Evolutionary conservation across 1,140 invertebrate species (phyloP).

Genomic region (Drosophila micromelanica): DNA sequence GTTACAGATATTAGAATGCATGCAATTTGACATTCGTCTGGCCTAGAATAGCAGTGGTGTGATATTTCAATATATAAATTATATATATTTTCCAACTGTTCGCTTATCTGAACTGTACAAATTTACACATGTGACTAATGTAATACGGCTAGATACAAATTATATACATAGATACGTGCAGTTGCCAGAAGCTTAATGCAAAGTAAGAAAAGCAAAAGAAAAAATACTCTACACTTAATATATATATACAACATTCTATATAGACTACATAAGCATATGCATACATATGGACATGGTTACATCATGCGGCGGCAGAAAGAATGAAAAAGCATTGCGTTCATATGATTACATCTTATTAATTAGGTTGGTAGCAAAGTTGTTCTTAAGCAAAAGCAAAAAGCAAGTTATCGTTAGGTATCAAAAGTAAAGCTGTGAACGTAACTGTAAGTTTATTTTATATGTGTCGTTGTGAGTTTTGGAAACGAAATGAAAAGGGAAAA

Average conservation of each 20-base stretch:
- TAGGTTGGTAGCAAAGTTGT: conserved; percentile 24
- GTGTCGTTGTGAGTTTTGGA: conserved; percentile 14
- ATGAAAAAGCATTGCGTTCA: conserved; percentile 5
- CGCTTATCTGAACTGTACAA: conserved; percentile 32
- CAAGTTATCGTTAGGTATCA: conserved; percentile 37
- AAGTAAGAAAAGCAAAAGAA: conserved; percentile 1
- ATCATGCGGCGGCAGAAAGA: background rate
- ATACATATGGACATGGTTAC: conserved; percentile 14
- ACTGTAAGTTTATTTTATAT: conserved; percentile 31
- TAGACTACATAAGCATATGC: conserved; percentile 25
- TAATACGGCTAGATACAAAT: conserved; percentile 45
- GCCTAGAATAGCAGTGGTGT: background rate
- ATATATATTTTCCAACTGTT: conserved; percentile 39
- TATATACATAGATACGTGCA: conserved; percentile 30
- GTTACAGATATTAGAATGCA: background rate
- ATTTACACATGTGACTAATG: conserved; percentile 11
- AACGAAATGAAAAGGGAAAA: conserved; percentile 26
- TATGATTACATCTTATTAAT: conserved; percentile 22
- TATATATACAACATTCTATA: background rate
- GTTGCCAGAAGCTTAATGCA: conserved; percentile 8
- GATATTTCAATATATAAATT: background rate
- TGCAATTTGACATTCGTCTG: conserved; percentile 5
- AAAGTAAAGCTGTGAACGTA: conserved; percentile 60
- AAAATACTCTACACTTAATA: conserved; percentile 12
- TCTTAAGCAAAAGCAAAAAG: conserved; percentile 64